phyloP scores from a whole-genome alignment of 2,113 vertebrate species.

The Hepsetus odoe region DNA sequence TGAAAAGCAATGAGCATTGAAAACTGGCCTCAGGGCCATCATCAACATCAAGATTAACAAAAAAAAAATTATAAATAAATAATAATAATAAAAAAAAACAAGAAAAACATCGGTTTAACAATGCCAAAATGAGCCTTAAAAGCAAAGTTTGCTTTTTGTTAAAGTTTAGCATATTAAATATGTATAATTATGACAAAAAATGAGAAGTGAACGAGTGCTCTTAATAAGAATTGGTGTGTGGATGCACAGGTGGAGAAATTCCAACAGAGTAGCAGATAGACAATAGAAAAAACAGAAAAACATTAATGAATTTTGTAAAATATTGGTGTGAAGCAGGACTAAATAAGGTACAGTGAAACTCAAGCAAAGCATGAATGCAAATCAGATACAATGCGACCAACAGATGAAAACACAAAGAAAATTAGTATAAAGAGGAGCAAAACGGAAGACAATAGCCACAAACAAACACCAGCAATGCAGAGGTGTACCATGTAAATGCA shows the following conservation, averaged over 20 bases:
- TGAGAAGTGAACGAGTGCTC: background rate
- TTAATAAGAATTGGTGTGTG: background rate
- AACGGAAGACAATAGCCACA: background rate
- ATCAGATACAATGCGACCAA: background rate
- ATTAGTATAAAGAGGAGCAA: background rate
- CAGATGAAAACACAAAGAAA: background rate
- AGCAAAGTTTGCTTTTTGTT: background rate
- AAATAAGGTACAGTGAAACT: background rate
- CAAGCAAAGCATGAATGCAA: background rate
- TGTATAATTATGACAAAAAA: no score
- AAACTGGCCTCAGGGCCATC: background rate
- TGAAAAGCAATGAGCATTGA: background rate
- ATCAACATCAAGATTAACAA: constrained; percentile 29
- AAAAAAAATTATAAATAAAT: no score
- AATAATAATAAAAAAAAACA: no score
- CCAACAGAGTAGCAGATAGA: background rate
- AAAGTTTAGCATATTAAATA: background rate
- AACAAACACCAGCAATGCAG: constrained; percentile 19
- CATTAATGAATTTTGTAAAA: background rate
- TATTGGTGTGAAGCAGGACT: background rate
- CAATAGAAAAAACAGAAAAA: background rate
- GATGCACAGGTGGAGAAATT: background rate
- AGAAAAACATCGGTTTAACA: constrained; percentile 1
- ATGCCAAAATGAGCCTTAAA: constrained; percentile 23
- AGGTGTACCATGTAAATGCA: background rate